Conservation (phyloP, 2,888 invertebrate species). For the Apamea epomidion region DNA sequence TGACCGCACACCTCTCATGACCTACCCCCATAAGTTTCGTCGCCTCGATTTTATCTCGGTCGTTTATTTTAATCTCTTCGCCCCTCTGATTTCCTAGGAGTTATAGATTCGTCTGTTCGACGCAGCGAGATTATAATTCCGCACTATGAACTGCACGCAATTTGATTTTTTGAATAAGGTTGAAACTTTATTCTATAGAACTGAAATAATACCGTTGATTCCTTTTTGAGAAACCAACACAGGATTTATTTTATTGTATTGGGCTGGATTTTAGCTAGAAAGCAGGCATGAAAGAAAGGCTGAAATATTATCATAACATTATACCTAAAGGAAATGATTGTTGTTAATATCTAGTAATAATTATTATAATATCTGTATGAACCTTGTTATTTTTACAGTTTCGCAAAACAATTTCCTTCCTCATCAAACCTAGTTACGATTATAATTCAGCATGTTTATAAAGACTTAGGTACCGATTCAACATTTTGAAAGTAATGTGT, state of each 20-base stretch:
- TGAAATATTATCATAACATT: background rate
- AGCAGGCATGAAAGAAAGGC: background rate
- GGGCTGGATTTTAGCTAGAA: background rate
- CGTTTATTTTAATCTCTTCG: slow-evolving; percentile 55
- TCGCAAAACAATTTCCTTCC: slow-evolving; percentile 59
- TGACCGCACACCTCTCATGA: slow-evolving; percentile 54
- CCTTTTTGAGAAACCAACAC: background rate
- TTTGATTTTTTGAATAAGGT: too few species aligned
- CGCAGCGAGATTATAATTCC: slow-evolving; percentile 32
- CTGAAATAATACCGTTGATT: background rate
- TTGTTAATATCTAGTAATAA: background rate
- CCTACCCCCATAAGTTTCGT: slow-evolving; percentile 64
- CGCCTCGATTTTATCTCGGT: slow-evolving; percentile 41
- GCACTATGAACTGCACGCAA: slow-evolving; percentile 20
- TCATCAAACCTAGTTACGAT: slow-evolving; percentile 54
- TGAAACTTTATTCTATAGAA: background rate
- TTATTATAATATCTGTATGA: slow-evolving; percentile 7
- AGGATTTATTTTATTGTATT: background rate
- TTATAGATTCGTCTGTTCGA: slow-evolving; percentile 34
- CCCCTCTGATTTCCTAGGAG: slow-evolving; percentile 36
- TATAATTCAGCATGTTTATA: slow-evolving; percentile 26
- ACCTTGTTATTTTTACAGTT: slow-evolving; percentile 35
- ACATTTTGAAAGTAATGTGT: background rate
- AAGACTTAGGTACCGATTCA: background rate
- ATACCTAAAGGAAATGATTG: background rate